Conservation (phyloP, 2,113 vertebrate species). For the Nicator chloris region DNA sequence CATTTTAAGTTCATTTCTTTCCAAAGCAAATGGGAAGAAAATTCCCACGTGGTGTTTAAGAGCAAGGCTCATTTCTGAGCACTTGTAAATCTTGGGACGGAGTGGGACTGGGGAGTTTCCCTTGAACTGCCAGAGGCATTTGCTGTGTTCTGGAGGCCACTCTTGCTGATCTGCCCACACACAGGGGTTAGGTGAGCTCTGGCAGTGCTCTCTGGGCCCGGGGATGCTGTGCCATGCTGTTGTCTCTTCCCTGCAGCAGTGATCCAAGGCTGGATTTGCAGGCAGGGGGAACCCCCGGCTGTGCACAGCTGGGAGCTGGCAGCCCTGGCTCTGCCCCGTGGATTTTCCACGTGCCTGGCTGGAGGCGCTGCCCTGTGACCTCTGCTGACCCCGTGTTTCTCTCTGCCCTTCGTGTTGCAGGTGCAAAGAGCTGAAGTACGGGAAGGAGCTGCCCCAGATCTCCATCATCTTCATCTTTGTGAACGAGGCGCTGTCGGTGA, state of each 20-base stretch:
- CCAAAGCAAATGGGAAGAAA: not conserved
- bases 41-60: not conserved
- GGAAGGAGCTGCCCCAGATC: constrained; percentile 91
- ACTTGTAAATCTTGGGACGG: not conserved
- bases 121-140: not conserved
- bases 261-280: not conserved
- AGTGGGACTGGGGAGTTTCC: not conserved
- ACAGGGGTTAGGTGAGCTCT: rapidly evolving
- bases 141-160: not conserved
- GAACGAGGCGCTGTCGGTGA: constrained; percentile 95
- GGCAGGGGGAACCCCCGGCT: not conserved
- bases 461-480: constrained; percentile 98
- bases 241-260: not conserved
- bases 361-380: rapidly evolving
- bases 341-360: not conserved
- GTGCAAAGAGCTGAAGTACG: constrained; percentile 87
- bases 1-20: not conserved
- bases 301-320: not conserved
- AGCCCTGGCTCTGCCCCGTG: rapidly evolving
- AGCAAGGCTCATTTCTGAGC: not conserved
- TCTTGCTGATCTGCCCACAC: rapidly evolving
- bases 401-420: constrained; percentile 52
- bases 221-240: not conserved
- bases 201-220: rapidly evolving
- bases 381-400: not conserved